Base-by-base conservation (phyloP, 2,797 vertebrate species). In the Tenualosa thibaudeaui region DNA sequence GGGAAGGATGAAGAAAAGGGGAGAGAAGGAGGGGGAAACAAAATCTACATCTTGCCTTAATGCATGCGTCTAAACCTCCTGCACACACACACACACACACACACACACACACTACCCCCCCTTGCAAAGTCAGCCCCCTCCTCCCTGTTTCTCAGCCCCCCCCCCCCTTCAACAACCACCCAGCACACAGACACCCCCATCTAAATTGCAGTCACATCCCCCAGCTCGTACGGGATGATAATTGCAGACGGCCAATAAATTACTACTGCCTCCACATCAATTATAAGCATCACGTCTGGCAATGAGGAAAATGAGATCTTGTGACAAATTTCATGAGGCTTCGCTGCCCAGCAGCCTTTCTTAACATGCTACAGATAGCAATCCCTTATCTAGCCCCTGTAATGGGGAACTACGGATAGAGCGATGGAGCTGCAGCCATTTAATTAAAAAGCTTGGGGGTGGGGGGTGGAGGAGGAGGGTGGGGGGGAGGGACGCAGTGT, bases 401-500 rank as follows among this genome's bases (percentile, higher is more conserved):
- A 96, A 96, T 96, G 95, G 95, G 95, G 94, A 96, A 93, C 95
- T 94, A 95, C 93, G 95, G 95, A 96, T 95, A 95, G 95, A 94
- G 95, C 96, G 95, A 96, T 95, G 95, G 96, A 96, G 96, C 96
- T 93, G 96, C 95, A 97, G 96, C 97, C 97, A 97, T 97, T 98
- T 97, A 97, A 97, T 97, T 97, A 98, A 97, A 97, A 96, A 96
- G 87, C 93, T 88, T 86, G 88, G 89, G 86, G 84, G 92, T 92
- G 94, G 88, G 93, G 92, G 90, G 88, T 87, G 90, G 87, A 83
- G 90, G 90, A 90, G 92, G 90, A 12, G 85, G 88, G 84, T 0
- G 50, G 50, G 86, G 83, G 90, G 90, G 90, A 85, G 88, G 85
- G 88, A 90, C 88, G 84, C 91, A 91, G 94, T 94, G 93, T 95